Evolutionary conservation across 1,140 invertebrate genomes (phyloP), one percentile per base, ranked within the genome.

Genomic region (Tetragonula clypearis): DNA sequence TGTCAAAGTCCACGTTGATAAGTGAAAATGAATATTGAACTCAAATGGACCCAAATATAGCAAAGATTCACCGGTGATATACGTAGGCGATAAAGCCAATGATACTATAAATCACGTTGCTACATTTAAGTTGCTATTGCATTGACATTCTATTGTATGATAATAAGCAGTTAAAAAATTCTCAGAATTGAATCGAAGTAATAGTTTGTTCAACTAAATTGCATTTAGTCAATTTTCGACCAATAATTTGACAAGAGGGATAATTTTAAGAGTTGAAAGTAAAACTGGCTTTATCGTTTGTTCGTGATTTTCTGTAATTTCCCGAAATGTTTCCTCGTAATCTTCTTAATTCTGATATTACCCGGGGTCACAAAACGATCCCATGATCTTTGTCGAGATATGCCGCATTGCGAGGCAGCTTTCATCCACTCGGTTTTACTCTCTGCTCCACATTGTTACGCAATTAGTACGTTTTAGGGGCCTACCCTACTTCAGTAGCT

Each of bases 391-490:
- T 49, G 69, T 49, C 69, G 30, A 23, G 23, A n/a, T 72, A 41
- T 21, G 11, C 66, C 66, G 26, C 26, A 68, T 68, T 21, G 19
- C 68, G 19, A 41, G 30, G 19, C 3, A 23, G 35, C 19, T 71
- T 71, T 71, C 35, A 26, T 23, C 9, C 35, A 30, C 55, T 26
- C 62, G 71, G 23, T 58, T 62, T 65, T 41, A 14, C n/a, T 68
- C 73, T 73, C 68, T 73, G 35, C 62, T 56, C 66, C 35, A 60
- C 83, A 85, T 87, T 84, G 83, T 93, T 92, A 92, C 84, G 91
- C 91, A 93, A 93, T 93, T 93, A 93, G 91, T 88, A 87, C 86
- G 88, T 89, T 90, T 72, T 21, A 23, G 58, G 56, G 41, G 41
- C 86, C n/a, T 23, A 23, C 11, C 23, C 23, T 26, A 15, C 41